These are phyloP conservation scores for Polyploca ridens DNA, from an alignment of 2,888 invertebrate genomes.

Conservation along the genomic window DNA sequence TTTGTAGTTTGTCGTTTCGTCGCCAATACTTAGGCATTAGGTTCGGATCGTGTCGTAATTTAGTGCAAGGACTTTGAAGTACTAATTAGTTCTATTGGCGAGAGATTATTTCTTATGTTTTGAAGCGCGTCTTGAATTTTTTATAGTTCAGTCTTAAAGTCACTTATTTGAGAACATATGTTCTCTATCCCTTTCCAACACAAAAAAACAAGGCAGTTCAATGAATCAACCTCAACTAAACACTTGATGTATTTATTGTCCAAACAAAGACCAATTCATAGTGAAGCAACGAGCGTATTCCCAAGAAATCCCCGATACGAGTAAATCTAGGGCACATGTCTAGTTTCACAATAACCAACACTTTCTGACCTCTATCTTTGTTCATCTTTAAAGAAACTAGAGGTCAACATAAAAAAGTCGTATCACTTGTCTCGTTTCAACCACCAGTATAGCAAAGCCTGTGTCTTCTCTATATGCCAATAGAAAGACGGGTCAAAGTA, in stretches of 20 bases:
- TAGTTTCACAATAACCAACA: constrained; percentile 40
- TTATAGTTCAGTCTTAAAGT: no score
- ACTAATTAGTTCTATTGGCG: not conserved
- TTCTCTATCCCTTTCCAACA: constrained; percentile 22
- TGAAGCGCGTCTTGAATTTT: no score
- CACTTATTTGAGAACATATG: not conserved
- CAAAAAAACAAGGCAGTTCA: constrained; percentile 29
- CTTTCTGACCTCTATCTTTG: constrained; percentile 30
- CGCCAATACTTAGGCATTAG: constrained; percentile 24
- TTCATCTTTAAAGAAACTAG: constrained; percentile 25
- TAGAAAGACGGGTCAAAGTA: constrained; percentile 35
- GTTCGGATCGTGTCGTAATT: constrained; percentile 26
- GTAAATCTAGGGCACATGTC: constrained; percentile 55
- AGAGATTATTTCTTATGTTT: not conserved
- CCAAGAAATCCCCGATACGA: constrained; percentile 63
- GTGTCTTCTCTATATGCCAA: constrained; percentile 21
- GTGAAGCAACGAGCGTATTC: constrained; percentile 48
- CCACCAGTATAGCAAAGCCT: constrained; percentile 30
- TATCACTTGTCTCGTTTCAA: constrained; percentile 33
- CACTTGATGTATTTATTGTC: constrained; percentile 67
- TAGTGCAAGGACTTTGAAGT: not conserved
- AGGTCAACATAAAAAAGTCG: constrained; percentile 37
- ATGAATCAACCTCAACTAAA: constrained; percentile 56
- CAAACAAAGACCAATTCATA: constrained; percentile 61
- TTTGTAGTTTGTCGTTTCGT: constrained; percentile 42